Conservation (phyloP, 2,797 vertebrate species). For the Sebastolobus altivelis region DNA sequence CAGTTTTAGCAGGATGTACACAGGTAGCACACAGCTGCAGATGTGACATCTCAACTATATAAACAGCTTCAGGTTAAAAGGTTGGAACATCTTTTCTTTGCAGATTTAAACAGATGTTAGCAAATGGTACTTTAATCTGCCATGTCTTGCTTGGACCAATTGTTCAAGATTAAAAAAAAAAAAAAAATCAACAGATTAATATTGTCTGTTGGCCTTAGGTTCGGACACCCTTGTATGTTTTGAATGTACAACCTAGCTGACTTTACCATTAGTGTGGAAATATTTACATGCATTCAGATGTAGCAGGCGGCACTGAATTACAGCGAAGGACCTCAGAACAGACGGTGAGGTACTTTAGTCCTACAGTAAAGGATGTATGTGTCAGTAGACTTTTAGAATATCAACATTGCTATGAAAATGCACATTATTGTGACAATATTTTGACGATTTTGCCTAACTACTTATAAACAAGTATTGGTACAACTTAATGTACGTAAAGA, state of each 20-base stretch:
- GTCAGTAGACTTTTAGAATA: conserved; percentile 48
- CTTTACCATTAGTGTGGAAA: conserved; percentile 57
- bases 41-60: too few relatives aligned
- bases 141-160: conserved; percentile 11
- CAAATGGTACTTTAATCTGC: conserved; percentile 17
- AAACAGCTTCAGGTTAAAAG: not conserved
- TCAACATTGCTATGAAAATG: conserved; percentile 49
- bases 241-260: conserved; percentile 67
- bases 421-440: conserved; percentile 61
- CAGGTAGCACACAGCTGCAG: not conserved
- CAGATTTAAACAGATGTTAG: conserved; percentile 3
- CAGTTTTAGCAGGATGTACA: not conserved
- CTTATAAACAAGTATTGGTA: conserved; percentile 66
- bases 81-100: not conserved
- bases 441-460: conserved; percentile 62
- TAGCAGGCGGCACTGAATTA: conserved; percentile 70
- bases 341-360: conserved; percentile 14
- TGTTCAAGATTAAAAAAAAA: not conserved
- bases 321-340: conserved; percentile 34
- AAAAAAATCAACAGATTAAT: not conserved
- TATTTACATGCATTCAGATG: conserved; percentile 73
- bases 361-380: not conserved
- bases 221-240: conserved; percentile 43
- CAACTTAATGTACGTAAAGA: conserved; percentile 55
- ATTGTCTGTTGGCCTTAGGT: conserved; percentile 39